A percentile compares a stretch with the other conserved stretches of the same genome.
phyloP scores from a whole-genome alignment of 2,797 vertebrate genomes.

The Aratinga solstitialis region DNA sequence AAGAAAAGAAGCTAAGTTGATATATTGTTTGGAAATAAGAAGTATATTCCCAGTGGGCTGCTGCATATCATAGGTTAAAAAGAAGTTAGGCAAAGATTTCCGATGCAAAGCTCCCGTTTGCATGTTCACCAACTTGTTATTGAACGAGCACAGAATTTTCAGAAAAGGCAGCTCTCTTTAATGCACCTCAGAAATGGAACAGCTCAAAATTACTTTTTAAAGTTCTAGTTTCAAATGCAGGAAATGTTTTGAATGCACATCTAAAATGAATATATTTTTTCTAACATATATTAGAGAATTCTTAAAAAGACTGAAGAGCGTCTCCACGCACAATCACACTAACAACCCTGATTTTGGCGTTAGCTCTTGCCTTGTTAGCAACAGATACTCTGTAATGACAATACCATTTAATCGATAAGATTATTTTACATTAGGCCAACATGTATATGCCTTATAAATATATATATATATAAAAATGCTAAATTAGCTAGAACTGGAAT shows the following conservation, averaged over 20 bases:
- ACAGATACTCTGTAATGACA: background rate
- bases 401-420: background rate
- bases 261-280: background rate
- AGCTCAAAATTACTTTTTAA: background rate
- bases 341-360: background rate
- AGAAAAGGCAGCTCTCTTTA: background rate
- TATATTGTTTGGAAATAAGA: background rate
- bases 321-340: background rate
- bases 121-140: background rate
- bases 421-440: background rate
- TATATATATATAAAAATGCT: background rate
- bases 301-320: background rate
- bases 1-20: constrained; percentile 69
- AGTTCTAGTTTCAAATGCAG: background rate
- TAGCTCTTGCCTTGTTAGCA: background rate
- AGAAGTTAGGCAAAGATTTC: background rate
- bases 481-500: background rate
- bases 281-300: background rate
- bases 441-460: background rate
- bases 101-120: background rate
- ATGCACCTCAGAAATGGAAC: background rate
- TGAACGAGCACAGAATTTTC: background rate
- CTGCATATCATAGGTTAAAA: background rate
- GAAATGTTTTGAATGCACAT: background rate
- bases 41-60: background rate